These are phyloP conservation scores for Eulemur albifrons DNA, from an alignment of 2,797 vertebrate genomes.

Conservation along the genomic window DNA sequence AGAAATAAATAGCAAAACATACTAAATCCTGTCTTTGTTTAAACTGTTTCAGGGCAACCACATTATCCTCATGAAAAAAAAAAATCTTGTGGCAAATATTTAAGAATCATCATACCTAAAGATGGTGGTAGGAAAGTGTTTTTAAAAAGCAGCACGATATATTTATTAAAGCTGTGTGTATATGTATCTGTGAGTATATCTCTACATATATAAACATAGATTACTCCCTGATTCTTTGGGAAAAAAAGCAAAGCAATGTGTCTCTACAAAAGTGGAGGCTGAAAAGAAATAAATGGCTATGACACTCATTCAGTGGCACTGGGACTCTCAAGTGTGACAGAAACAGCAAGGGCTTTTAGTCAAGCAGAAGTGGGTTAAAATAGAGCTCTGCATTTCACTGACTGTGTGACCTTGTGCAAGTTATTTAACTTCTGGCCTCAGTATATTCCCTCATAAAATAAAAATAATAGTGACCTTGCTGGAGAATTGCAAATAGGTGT, in stretches of 20 bases:
- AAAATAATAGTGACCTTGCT: background rate
- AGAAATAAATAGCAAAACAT: background rate
- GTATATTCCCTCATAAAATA: background rate
- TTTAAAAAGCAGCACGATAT: background rate
- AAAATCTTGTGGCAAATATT: background rate
- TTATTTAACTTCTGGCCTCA: background rate
- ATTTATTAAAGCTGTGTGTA: background rate
- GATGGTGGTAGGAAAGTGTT: background rate
- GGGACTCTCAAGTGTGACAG: background rate
- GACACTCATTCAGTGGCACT: background rate
- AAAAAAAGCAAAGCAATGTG: background rate
- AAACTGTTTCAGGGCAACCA: background rate
- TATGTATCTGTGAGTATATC: background rate
- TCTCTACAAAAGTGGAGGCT: background rate
- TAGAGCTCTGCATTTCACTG: background rate
- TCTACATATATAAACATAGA: background rate
- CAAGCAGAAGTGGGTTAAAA: background rate
- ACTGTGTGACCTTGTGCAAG: background rate
- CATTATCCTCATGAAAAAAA: background rate
- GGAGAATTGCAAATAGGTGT: background rate
- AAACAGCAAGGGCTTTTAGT: background rate
- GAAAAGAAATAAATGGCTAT: background rate
- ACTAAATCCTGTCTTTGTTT: background rate
- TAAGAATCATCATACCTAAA: background rate
- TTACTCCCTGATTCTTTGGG: background rate